Percentiles rank a stretch among this genome's conserved stretches.
Conservation (phyloP, 2,888 invertebrate genomes). For the Lamellibrachia columna region DNA sequence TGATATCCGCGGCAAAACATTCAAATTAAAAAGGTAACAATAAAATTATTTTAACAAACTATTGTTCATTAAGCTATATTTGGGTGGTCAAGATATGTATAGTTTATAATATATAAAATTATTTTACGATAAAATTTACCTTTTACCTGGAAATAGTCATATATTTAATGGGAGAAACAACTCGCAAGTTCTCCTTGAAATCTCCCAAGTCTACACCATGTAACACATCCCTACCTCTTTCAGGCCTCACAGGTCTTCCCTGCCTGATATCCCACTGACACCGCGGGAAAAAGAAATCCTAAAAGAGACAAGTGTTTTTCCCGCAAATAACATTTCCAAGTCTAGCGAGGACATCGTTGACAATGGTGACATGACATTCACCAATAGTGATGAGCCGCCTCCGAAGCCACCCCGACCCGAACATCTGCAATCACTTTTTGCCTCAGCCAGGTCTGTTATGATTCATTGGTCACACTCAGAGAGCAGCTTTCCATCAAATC, state of each 20-base stretch:
- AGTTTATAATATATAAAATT: too few species aligned
- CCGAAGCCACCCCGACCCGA: conserved; percentile 26
- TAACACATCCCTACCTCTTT: background rate
- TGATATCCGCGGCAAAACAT: too few species aligned
- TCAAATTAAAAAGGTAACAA: too few species aligned
- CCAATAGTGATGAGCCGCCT: conserved; percentile 23
- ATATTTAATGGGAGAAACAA: too few species aligned
- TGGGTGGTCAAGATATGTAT: too few species aligned
- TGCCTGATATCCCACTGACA: conserved; percentile 65
- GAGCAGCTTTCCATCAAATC: too few species aligned
- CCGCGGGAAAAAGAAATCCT: conserved; percentile 64
- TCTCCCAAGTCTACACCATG: background rate
- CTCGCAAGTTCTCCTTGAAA: too few species aligned
- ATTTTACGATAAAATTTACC: too few species aligned
- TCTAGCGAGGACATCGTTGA: conserved; percentile 46
- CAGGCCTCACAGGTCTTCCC: conserved; percentile 45
- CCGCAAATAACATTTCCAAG: conserved; percentile 46
- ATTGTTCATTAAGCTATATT: too few species aligned
- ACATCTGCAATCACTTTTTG: background rate
- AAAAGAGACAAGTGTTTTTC: conserved; percentile 51
- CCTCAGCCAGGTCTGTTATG: background rate
- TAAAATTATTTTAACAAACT: too few species aligned
- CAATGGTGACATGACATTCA: background rate
- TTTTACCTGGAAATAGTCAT: too few species aligned
- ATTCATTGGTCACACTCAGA: too few species aligned